These are phyloP conservation scores for Zygaena filipendulae DNA, from an alignment of 2,888 invertebrate species.

Conservation along the genomic window DNA sequence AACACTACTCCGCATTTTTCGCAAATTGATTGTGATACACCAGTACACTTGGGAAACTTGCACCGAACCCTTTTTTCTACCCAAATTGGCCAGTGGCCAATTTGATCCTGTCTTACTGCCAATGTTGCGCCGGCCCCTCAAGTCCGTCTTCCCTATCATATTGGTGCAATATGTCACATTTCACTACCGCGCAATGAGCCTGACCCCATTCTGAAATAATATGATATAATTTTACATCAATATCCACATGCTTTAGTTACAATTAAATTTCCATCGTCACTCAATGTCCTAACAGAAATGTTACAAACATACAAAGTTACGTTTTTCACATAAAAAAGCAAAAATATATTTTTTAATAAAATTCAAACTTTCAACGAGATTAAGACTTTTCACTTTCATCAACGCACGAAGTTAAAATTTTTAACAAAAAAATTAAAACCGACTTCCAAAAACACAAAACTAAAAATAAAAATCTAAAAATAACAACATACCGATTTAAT, in stretches of 20 bases:
- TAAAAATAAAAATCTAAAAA: too few relatives aligned
- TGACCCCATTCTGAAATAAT: conserved; percentile 3
- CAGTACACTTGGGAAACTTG: conserved; percentile 14
- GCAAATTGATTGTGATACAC: conserved; percentile 13
- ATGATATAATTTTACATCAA: conserved; percentile 1
- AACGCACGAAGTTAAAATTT: conserved; percentile 5
- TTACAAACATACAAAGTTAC: conserved; percentile 5
- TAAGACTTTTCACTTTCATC: conserved; percentile 3
- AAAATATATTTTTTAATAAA: conserved; percentile 4
- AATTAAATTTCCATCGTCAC: conserved; percentile 1
- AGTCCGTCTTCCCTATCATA: conserved; percentile 5
- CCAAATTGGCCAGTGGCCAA: conserved; percentile 18
- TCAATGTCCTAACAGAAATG: conserved; percentile 7
- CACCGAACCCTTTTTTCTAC: conserved; percentile 16
- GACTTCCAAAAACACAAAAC: too few relatives aligned
- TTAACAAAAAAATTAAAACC: too few relatives aligned
- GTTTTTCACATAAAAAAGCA: conserved; percentile 4
- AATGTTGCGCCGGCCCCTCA: conserved; percentile 15
- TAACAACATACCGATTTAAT: too few relatives aligned
- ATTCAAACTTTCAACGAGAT: conserved; percentile 3
- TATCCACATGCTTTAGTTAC: conserved; percentile 2
- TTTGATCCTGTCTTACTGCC: conserved; percentile 15
- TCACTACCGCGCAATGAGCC: conserved; percentile 1
- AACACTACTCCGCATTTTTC: conserved; percentile 18
- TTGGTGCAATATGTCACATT: conserved; percentile 4